These are phyloP conservation scores for Danio rerio DNA, from an alignment of 2,113 vertebrate genomes.

Conservation along the genomic window GRCz12tu NC_133183.1:25987501-25988000, in stretches of 20 bases:
- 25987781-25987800: background rate
- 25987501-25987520: background rate
- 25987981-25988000: background rate
- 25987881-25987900: too few species aligned
- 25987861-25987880: too few species aligned
- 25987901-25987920: too few species aligned
- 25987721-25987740: background rate
- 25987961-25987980: background rate
- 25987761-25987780: background rate
- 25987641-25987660: conserved; percentile 59
- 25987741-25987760: background rate
- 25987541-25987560: conserved; percentile 15
- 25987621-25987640: conserved; percentile 62
- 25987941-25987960: background rate
- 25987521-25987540: background rate
- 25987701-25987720: background rate
- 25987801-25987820: too few species aligned
- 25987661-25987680: background rate
- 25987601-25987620: conserved; percentile 7
- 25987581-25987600: conserved; percentile 8
- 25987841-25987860: too few species aligned
- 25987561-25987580: background rate
- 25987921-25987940: too few species aligned
- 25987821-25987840: background rate
- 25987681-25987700: background rate